Percentiles rank a stretch among this genome's conserved stretches.
phyloP scores from a whole-genome alignment of 37 sponge, comb jelly and placozoan genomes.

The Aplysina aerophoba region DNA sequence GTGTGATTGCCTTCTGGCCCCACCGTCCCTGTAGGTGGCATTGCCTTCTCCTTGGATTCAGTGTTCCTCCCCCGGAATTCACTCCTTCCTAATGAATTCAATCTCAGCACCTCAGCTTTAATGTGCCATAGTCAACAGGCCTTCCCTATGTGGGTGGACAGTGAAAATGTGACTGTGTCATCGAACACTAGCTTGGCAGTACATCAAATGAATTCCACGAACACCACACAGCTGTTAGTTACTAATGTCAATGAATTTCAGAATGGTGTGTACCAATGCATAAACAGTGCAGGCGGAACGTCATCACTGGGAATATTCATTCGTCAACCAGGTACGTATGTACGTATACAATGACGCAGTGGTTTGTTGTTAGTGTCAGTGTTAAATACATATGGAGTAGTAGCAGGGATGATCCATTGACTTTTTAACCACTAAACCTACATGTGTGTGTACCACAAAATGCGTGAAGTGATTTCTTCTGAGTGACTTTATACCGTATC shows the following conservation, averaged over 20 bases:
- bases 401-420: too few relatives aligned
- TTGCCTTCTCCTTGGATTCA: too few relatives aligned
- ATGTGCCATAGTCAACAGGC: not conserved
- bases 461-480: too few relatives aligned
- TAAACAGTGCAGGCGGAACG: not conserved
- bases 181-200: not conserved
- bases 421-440: too few relatives aligned
- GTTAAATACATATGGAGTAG: too few relatives aligned
- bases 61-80: not conserved
- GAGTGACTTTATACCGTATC: too few relatives aligned
- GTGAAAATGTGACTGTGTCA: not conserved
- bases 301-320: not conserved
- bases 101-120: not conserved
- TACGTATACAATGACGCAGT: too few relatives aligned
- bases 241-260: not conserved
- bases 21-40: too few relatives aligned
- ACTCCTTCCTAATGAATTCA: not conserved
- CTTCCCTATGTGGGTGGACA: constrained; percentile 2
- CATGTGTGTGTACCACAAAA: too few relatives aligned
- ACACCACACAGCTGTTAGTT: not conserved
- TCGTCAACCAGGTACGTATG: too few relatives aligned
- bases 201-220: not conserved
- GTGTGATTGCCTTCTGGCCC: too few relatives aligned
- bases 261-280: constrained; percentile 17
- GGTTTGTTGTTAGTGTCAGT: too few relatives aligned